A percentile compares a stretch with the other conserved stretches of the same genome.
Conservation (phyloP, 2,888 invertebrate genomes). For the Anarsia innoxiella region DNA sequence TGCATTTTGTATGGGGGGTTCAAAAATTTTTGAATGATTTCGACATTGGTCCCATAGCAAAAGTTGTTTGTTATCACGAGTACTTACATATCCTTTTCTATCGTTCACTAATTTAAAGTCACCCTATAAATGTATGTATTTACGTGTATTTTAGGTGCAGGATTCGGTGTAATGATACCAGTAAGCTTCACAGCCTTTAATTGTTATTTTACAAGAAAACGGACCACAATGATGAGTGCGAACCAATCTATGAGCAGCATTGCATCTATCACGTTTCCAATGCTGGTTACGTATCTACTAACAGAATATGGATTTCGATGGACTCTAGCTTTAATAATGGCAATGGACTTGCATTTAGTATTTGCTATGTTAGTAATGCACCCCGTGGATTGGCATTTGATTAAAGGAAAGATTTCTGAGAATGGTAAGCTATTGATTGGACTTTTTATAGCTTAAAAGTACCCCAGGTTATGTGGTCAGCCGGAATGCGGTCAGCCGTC, state of each 20-base stretch:
- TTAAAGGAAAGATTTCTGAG: slow-evolving; percentile 29
- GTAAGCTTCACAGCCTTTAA: slow-evolving; percentile 84
- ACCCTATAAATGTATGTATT: too few species aligned
- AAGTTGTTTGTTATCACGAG: too few species aligned
- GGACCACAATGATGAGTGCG: slow-evolving; percentile 83
- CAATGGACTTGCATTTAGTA: slow-evolving; percentile 78
- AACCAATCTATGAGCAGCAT: slow-evolving; percentile 82
- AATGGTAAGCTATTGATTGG: slow-evolving; percentile 37
- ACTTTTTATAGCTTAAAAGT: too few species aligned
- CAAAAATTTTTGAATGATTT: too few species aligned
- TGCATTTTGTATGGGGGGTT: too few species aligned
- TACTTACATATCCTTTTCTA: too few species aligned
- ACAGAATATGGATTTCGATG: slow-evolving; percentile 81
- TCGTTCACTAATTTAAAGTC: too few species aligned
- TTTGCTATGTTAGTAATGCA: slow-evolving; percentile 83
- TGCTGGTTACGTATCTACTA: slow-evolving; percentile 76
- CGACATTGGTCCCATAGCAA: too few species aligned
- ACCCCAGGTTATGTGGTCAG: too few species aligned
- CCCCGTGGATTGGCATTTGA: slow-evolving; percentile 83
- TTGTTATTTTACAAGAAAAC: slow-evolving; percentile 80
- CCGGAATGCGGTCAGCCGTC: too few species aligned
- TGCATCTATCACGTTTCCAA: slow-evolving; percentile 81
- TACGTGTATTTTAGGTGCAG: slow-evolving; percentile 69
- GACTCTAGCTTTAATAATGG: slow-evolving; percentile 79
- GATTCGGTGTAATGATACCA: slow-evolving; percentile 83